A percentile compares a stretch with the other conserved stretches of the same genome.
Conservation (phyloP, 2,888 invertebrate genomes). For the Brachyptera putata region DNA sequence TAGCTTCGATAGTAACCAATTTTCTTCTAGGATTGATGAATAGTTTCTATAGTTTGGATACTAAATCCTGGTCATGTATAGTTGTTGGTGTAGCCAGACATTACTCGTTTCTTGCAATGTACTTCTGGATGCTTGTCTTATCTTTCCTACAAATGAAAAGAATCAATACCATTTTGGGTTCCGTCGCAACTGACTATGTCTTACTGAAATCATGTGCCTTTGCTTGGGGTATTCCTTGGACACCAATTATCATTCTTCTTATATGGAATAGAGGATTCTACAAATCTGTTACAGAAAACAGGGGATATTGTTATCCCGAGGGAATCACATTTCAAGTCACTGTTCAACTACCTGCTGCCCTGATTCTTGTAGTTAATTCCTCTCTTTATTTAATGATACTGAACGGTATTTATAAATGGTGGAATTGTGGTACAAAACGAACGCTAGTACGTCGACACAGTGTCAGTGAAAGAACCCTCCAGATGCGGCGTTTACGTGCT, state of each 20-base stretch:
- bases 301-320: constrained; percentile 1
- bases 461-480: not conserved
- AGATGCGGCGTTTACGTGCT: not conserved
- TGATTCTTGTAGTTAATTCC: not conserved
- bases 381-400: not conserved
- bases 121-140: not conserved
- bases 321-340: not conserved
- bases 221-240: not conserved
- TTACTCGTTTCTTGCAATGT: not conserved
- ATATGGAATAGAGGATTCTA: not conserved
- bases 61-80: not conserved
- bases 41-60: not conserved
- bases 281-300: not conserved
- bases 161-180: not conserved
- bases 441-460: not conserved
- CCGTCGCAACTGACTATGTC: not conserved
- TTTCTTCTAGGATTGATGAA: not conserved
- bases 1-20: not conserved
- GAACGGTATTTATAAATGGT: not conserved
- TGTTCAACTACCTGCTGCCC: not conserved
- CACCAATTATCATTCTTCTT: not conserved
- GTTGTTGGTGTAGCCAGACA: not conserved
- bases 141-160: not conserved
- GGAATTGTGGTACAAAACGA: not conserved
- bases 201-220: not conserved